Conservation (phyloP, 2,888 invertebrate species). For the Dascillus cervinus region DNA sequence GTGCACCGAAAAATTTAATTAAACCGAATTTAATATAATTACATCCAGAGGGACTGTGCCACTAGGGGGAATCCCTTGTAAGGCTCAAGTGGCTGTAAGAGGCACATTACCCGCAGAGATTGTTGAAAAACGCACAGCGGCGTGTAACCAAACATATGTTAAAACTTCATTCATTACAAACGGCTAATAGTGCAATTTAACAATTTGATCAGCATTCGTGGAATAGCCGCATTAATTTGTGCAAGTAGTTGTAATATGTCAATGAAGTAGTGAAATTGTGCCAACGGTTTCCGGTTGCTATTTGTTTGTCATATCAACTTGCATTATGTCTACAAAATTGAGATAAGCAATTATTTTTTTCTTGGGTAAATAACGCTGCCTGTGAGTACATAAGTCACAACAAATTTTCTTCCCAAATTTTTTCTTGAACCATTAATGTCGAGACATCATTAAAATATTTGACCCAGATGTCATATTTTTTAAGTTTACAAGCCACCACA, state of each 20-base stretch:
- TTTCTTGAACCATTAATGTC: conserved; percentile 4
- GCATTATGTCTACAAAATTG: neutral
- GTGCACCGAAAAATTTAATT: too few relatives aligned
- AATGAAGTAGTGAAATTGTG: conserved; percentile 13
- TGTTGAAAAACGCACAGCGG: too few relatives aligned
- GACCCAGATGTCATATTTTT: conserved; percentile 12
- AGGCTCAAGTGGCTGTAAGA: too few relatives aligned
- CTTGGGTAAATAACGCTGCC: neutral
- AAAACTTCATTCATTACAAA: neutral
- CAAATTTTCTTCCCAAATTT: conserved; percentile 2
- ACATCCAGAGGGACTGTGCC: too few relatives aligned
- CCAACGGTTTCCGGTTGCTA: conserved; percentile 10
- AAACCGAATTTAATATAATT: too few relatives aligned
- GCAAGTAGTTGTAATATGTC: conserved; percentile 6
- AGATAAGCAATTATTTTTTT: neutral
- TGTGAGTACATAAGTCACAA: conserved; percentile 5
- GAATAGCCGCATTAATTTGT: too few relatives aligned
- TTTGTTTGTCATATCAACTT: neutral
- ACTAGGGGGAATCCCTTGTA: too few relatives aligned
- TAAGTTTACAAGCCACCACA: too few relatives aligned
- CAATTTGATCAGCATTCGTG: neutral
- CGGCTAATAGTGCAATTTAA: conserved; percentile 1
- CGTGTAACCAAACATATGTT: conserved; percentile 5
- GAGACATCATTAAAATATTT: conserved; percentile 12
- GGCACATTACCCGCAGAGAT: too few relatives aligned